Evolutionary conservation across 2,797 vertebrate genomes (phyloP).

Genomic region (Sebastes umbrosus): DNA sequence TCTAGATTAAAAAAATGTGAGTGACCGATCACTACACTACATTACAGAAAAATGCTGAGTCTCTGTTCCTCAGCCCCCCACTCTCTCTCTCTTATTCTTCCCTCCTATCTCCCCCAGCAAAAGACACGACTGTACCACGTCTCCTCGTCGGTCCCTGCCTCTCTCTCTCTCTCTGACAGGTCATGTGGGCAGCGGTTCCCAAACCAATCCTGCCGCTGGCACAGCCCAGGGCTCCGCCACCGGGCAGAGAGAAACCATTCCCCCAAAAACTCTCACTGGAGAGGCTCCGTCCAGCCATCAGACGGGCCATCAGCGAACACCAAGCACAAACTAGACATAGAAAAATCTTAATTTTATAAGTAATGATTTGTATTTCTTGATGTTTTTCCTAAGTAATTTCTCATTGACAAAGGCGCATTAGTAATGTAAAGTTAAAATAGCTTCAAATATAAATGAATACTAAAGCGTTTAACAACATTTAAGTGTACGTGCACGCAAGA

Average conservation of each 20-base stretch:
- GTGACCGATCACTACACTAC: neutral
- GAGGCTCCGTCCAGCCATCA: slow-evolving; percentile 24
- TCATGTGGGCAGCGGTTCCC: slow-evolving; percentile 48
- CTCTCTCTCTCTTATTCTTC: neutral
- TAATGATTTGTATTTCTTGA: neutral
- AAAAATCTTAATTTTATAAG: neutral
- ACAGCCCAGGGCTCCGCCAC: slow-evolving; percentile 59
- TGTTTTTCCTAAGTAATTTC: neutral
- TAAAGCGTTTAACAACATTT: neutral
- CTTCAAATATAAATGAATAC: neutral
- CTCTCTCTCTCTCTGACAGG: slow-evolving; percentile 39
- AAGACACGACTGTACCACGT: slow-evolving; percentile 28
- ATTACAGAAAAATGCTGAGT: slow-evolving; percentile 29
- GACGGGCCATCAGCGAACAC: slow-evolving; percentile 14
- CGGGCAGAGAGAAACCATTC: slow-evolving; percentile 40
- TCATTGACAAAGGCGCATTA: neutral
- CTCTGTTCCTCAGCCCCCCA: slow-evolving; percentile 6
- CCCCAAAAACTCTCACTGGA: slow-evolving; percentile 38
- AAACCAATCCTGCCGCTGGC: slow-evolving; percentile 61
- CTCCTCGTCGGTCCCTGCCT: slow-evolving; percentile 35
- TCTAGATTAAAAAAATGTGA: neutral
- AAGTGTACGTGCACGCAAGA: neutral
- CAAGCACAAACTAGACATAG: neutral
- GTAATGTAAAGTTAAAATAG: neutral
- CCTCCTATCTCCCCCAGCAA: slow-evolving; percentile 1